A percentile compares a stretch with the other conserved stretches of the same genome.
Evolutionary conservation across 1,140 invertebrate genomes (phyloP).

Genomic region (Leptestheria dahalacensis): DNA sequence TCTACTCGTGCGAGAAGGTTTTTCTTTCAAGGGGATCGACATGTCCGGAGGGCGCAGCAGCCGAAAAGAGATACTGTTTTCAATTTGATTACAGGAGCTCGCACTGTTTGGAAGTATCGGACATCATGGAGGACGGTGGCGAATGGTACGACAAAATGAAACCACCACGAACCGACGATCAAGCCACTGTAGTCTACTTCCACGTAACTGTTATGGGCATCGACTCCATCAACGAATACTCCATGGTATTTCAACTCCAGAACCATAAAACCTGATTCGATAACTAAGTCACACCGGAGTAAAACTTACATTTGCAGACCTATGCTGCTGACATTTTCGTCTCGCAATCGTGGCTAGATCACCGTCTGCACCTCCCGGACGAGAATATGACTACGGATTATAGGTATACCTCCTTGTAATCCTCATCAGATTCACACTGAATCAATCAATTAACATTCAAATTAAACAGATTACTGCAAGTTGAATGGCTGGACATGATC

Average conservation of each 20-base stretch:
- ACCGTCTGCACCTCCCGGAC: slow-evolving; percentile 55
- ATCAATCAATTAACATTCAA: background rate
- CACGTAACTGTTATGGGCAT: slow-evolving; percentile 28
- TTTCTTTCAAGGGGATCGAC: too few species aligned
- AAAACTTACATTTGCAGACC: slow-evolving; percentile 21
- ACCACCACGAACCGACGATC: slow-evolving; percentile 23
- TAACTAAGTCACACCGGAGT: background rate
- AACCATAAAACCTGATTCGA: background rate
- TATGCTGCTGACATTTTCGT: slow-evolving; percentile 30
- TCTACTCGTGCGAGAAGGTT: too few species aligned
- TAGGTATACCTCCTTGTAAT: slow-evolving; percentile 32
- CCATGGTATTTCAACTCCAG: slow-evolving; percentile 23
- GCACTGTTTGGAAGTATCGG: too few species aligned
- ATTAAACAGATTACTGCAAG: slow-evolving; percentile 50
- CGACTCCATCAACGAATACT: slow-evolving; percentile 29
- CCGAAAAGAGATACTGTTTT: too few species aligned
- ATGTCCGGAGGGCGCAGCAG: too few species aligned
- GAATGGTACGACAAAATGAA: slow-evolving; percentile 25
- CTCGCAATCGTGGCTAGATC: slow-evolving; percentile 29
- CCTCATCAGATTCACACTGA: background rate
- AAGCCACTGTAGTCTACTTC: slow-evolving; percentile 25
- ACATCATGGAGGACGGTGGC: background rate
- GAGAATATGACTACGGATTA: slow-evolving; percentile 86
- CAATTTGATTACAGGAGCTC: too few species aligned
- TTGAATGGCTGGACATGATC: slow-evolving; percentile 78